phyloP scores from a whole-genome alignment of 2,888 invertebrate genomes.

The Acheta domesticus region DNA sequence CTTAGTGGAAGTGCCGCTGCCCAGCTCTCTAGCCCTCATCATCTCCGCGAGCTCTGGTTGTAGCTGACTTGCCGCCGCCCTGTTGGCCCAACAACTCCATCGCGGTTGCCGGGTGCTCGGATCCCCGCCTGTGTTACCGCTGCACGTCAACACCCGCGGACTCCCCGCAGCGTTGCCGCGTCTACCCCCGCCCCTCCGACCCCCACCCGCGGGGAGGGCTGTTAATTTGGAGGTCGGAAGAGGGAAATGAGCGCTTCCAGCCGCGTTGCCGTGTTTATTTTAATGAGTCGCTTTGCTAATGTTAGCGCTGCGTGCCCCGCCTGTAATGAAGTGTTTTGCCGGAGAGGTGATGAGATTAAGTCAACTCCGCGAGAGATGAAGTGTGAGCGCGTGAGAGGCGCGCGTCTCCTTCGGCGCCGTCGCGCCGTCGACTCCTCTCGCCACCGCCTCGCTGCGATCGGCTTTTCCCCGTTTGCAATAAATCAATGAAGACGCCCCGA shows the following conservation, averaged over 20 bases:
- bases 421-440: background rate
- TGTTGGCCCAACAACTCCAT: no score
- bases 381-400: constrained; percentile 2
- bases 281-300: constrained; percentile 33
- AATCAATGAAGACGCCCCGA: no score
- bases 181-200: background rate
- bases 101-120: no score
- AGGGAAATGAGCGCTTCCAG: constrained; percentile 28
- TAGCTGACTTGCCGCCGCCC: no score
- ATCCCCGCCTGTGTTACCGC: no score
- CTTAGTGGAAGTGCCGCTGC: no score
- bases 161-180: background rate
- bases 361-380: constrained; percentile 26
- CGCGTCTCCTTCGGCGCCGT: background rate
- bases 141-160: no score
- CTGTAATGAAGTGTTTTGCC: constrained; percentile 32
- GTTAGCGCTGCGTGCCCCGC: constrained; percentile 4
- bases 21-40: no score
- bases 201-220: constrained; percentile 20
- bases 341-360: constrained; percentile 31
- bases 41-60: no score
- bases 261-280: constrained; percentile 30
- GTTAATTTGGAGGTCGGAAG: constrained; percentile 29
- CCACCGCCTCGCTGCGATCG: no score
- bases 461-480: no score